Evolutionary conservation across 2,888 invertebrate species (phyloP), one percentile per base, ranked within the genome.

Genomic region (Portevinia maculata): DNA sequence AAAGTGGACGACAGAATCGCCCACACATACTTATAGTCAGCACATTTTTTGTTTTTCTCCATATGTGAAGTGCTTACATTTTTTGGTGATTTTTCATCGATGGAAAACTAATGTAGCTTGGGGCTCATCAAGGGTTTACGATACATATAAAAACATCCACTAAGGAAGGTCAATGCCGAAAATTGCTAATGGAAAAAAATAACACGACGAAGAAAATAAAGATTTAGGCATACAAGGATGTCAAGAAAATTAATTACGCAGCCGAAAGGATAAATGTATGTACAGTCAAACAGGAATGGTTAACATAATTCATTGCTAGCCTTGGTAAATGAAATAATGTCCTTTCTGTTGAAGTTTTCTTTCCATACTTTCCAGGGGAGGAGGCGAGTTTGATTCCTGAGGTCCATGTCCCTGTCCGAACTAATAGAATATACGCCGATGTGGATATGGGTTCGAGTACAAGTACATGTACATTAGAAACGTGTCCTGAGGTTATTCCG

Each of bases 291-390:
- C 48, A 41, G 69, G 50, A 73, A 48, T 57, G 57, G 69, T 59
- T 52, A 64, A 75, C 57, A 79, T 79, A 69, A 75, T 74, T 79
- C 74, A 79, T 75, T 59, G 48, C 59, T 37, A 8, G 6, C 6
- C 48, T 60, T 32, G 37, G 74, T 37, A 53, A 53, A 70, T 34
- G 64, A 57, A 59, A 59, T 75, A 70, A 75, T 81, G 64, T 52
- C 39, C 64, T 46, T 64, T 50, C 9, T 11, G 21, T 59, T 39
- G 32, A 19, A 48, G 34, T 39, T 19, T 39, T 50, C 32, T 41
- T 50, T 39, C 24, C 13, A 4, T 37, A 24, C 53, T 15, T 24
- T 57, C 17, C 37, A 21, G n/a, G 34, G 34, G n/a, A n/a, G n/a
- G n/a, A n/a, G n/a, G n/a, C n/a, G 34, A 4, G 28, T n/a, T 44